Conservation (phyloP, 2,888 invertebrate species). For the Xanthorhoe designata region DNA sequence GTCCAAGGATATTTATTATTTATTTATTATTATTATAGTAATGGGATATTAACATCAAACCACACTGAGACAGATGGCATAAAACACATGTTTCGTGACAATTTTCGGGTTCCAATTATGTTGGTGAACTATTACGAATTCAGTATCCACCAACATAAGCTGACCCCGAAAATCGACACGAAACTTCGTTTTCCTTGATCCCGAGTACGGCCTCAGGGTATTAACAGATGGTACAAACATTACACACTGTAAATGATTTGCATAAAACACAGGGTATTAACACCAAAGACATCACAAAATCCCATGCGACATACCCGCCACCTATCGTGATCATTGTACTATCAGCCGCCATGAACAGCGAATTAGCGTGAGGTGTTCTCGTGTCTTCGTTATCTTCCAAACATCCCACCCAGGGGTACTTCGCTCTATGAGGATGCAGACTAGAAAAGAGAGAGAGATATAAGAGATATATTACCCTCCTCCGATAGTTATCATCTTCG, state of each 20-base stretch:
- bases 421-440: constrained; percentile 92
- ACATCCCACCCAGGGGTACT: constrained; percentile 97
- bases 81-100: too few relatives aligned
- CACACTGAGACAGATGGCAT: background rate
- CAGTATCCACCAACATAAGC: too few relatives aligned
- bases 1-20: too few relatives aligned
- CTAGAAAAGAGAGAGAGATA: constrained; percentile 55
- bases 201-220: too few relatives aligned
- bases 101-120: too few relatives aligned
- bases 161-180: too few relatives aligned
- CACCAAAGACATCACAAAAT: background rate
- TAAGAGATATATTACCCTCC: constrained; percentile 91
- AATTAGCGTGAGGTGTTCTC: constrained; percentile 88
- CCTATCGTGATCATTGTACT: constrained; percentile 96
- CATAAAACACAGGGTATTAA: too few relatives aligned
- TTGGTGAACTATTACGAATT: too few relatives aligned
- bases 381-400: constrained; percentile 82
- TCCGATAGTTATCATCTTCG: constrained; percentile 97
- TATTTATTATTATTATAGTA: too few relatives aligned
- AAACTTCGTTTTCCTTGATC: too few relatives aligned
- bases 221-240: too few relatives aligned
- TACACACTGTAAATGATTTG: too few relatives aligned
- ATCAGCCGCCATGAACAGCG: constrained; percentile 98
- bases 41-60: background rate
- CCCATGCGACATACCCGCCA: constrained; percentile 91